A percentile compares a stretch with the other conserved stretches of the same genome.
phyloP scores from a whole-genome alignment of 2,797 vertebrate species.

The Thaleichthys pacificus region DNA sequence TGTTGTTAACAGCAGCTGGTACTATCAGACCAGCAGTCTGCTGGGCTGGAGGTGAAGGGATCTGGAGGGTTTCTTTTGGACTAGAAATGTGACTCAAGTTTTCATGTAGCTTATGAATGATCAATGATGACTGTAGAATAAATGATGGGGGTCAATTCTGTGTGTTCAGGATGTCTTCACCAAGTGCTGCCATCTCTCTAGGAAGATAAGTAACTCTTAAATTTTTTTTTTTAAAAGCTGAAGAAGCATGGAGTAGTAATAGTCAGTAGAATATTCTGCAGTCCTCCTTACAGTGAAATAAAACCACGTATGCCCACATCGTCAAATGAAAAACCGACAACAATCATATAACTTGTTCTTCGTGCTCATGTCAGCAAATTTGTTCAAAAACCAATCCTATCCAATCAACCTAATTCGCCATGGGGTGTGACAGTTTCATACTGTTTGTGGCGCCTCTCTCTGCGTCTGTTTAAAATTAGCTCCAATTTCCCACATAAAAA shows the following conservation, averaged over 20 bases:
- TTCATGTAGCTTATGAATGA: too few relatives aligned
- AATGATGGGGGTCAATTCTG: constrained; percentile 62
- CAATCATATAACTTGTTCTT: constrained; percentile 51
- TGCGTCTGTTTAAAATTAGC: constrained; percentile 43
- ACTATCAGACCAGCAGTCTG: too few relatives aligned
- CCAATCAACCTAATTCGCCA: constrained; percentile 59
- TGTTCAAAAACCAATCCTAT: constrained; percentile 53
- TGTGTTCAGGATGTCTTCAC: constrained; percentile 65
- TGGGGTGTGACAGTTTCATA: constrained; percentile 44
- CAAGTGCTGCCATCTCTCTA: constrained; percentile 77
- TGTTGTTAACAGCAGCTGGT: too few relatives aligned
- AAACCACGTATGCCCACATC: constrained; percentile 19
- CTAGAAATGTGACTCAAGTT: too few relatives aligned
- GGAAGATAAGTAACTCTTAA: constrained; percentile 60
- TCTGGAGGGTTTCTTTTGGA: too few relatives aligned
- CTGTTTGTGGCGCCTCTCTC: constrained; percentile 39
- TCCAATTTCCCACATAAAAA: constrained; percentile 23
- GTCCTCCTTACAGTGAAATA: constrained; percentile 27
- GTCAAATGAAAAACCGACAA: constrained; percentile 56
- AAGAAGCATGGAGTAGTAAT: not conserved
- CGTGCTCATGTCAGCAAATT: constrained; percentile 57
- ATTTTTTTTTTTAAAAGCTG: constrained; percentile 53
- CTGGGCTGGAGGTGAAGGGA: too few relatives aligned
- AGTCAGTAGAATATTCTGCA: not conserved
- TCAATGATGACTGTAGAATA: constrained; percentile 44